Percentiles rank a stretch among this genome's conserved stretches.
Conservation (phyloP, 2,113 vertebrate species). For the Speoplatyrhinus poulsoni region DNA sequence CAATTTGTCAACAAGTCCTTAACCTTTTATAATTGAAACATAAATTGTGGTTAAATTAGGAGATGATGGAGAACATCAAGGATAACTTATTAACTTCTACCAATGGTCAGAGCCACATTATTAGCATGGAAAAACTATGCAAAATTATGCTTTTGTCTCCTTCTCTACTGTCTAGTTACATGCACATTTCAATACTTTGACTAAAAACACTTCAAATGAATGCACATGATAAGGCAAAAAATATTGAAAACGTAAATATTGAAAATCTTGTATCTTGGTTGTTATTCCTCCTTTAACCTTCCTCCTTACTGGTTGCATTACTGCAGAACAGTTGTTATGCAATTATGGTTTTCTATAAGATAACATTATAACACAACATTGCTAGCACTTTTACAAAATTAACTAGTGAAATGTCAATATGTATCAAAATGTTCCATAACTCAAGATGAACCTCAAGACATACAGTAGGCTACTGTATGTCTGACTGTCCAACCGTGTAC, state of each 20-base stretch:
- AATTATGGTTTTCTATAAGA: slow-evolving; percentile 53
- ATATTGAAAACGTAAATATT: background rate
- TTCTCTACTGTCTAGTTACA: slow-evolving; percentile 12
- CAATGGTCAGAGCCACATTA: background rate
- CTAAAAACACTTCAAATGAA: background rate
- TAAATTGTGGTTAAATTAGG: slow-evolving; percentile 4
- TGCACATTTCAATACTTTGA: background rate
- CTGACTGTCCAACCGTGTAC: no score
- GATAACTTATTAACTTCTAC: background rate
- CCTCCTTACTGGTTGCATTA: slow-evolving; percentile 26
- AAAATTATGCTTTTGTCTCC: slow-evolving; percentile 37
- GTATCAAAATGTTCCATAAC: slow-evolving; percentile 39
- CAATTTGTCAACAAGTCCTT: background rate
- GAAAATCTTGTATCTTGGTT: slow-evolving; percentile 17
- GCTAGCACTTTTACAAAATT: slow-evolving; percentile 57
- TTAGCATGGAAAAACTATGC: background rate
- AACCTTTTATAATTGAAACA: background rate
- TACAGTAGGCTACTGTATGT: background rate
- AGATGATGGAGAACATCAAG: background rate
- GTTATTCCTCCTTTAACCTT: slow-evolving; percentile 35
- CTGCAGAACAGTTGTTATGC: slow-evolving; percentile 39
- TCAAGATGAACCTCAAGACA: background rate
- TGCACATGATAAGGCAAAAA: slow-evolving; percentile 18
- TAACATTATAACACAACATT: slow-evolving; percentile 61
- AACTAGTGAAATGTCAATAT: slow-evolving; percentile 56